Base-by-base conservation (phyloP, 2,888 invertebrate genomes). In the Lasioglossum morio region DNA sequence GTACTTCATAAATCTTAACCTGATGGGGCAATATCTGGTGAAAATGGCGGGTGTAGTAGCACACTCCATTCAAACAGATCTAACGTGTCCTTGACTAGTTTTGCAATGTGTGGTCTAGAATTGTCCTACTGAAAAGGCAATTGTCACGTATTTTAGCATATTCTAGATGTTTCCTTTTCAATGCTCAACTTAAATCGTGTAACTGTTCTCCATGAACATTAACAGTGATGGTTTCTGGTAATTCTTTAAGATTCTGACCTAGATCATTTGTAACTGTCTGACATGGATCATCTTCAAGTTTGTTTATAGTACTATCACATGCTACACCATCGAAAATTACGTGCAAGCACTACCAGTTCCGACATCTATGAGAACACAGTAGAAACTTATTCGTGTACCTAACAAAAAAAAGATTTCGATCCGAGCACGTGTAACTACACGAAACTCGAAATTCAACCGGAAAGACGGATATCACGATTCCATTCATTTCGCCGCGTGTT, bases 371-470 rank as follows among this genome's bases (percentile, higher is more conserved):
- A 19, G 19, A 7, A 48, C 0, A 4, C 14, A 19, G 5, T 19
- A 48, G 48, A 48, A 19, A 48, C 16, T 48, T 48, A 19, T 53
- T 23, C 53, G 53, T 2, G 8, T 53, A 2, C 0, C 3, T 27
- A 16, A 5, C 16, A 30, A 14, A 53, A 40, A n/a, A 43, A 34
- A 23, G 16, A 66, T 74, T 63, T 60, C 34, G 43, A 48, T 40
- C 16, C 16, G 10, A 8, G 40, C 30, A 34, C 5, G 14, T 23
- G 78, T 37, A 27, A 23, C 16, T 69, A 48, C 48, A n/a, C 12
- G 53, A 74, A 72, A 77, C 60, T 46, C 75, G 66, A 83, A 83
- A 80, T 77, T 85, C 34, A 12, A 1, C 34, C 37, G 66, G 19
- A 14, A n/a, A 1, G 3, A 19, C 37, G 34, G 23, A 40, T 27